These are phyloP conservation scores for Drosophila macrothrix DNA, from an alignment of 2,888 invertebrate species.

Conservation along the genomic window DNA sequence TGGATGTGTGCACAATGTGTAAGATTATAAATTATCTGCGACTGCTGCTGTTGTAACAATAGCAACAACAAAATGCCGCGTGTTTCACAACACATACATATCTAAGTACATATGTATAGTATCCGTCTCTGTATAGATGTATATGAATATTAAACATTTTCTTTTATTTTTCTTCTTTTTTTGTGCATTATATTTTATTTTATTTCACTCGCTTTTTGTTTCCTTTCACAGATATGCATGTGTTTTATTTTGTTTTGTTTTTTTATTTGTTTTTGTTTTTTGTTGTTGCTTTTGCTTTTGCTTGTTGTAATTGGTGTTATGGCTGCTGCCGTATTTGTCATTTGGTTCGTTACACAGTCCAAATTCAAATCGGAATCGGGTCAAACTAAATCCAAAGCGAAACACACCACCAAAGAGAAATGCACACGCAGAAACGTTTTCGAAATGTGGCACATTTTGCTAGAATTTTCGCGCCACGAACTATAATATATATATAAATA, in stretches of 20 bases:
- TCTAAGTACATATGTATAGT: conserved; percentile 1
- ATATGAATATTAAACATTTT: conserved; percentile 40
- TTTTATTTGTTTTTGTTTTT: conserved; percentile 31
- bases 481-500: not conserved
- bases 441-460: conserved; percentile 29
- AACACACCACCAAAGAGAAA: conserved; percentile 48
- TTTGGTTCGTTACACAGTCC: conserved; percentile 54
- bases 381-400: conserved; percentile 52
- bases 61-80: conserved; percentile 47
- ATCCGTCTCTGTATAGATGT: conserved; percentile 6
- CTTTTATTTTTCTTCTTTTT: conserved; percentile 6
- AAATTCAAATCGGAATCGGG: conserved; percentile 67
- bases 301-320: conserved; percentile 21
- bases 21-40: conserved; percentile 76
- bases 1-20: conserved; percentile 30
- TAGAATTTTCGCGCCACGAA: conserved; percentile 41
- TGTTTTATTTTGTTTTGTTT: conserved; percentile 33
- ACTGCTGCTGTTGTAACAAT: conserved; percentile 64
- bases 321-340: conserved; percentile 35
- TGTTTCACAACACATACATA: conserved; percentile 61
- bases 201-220: conserved; percentile 56
- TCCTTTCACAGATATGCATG: conserved; percentile 62
- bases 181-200: conserved; percentile 51
- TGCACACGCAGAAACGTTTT: conserved; percentile 54
- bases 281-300: conserved; percentile 19